Evolutionary conservation across 2,888 invertebrate species (phyloP).

Genomic region (Syrista parreyssii): DNA sequence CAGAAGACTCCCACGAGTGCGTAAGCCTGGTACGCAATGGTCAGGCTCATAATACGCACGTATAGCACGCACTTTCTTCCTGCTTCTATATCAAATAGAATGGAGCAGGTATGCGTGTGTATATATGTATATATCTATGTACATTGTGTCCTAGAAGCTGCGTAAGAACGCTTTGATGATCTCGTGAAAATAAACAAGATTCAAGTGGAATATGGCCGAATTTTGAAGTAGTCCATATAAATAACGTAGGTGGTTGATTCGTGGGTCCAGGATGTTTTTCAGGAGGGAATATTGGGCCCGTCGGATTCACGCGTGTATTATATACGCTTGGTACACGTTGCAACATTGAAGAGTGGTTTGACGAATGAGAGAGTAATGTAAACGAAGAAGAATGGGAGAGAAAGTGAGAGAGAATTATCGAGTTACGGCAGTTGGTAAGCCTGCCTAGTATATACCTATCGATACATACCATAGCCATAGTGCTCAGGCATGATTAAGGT

Average conservation of each 20-base stretch:
- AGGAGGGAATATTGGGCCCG: background rate
- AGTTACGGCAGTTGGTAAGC: background rate
- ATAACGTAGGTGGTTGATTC: background rate
- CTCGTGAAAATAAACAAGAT: background rate
- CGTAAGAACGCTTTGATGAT: background rate
- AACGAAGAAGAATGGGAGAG: background rate
- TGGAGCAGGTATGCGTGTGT: background rate
- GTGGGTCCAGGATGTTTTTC: background rate
- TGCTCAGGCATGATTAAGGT: slow-evolving; percentile 49
- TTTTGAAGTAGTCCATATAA: background rate
- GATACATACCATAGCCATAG: background rate
- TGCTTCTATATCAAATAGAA: background rate
- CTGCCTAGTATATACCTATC: background rate
- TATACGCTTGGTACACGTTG: background rate
- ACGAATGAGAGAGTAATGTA: background rate
- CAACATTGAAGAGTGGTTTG: background rate
- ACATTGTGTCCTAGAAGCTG: background rate
- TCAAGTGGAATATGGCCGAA: background rate
- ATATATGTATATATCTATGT: background rate
- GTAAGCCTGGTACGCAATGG: slow-evolving; percentile 38
- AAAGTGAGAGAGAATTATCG: background rate
- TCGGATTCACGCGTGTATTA: background rate
- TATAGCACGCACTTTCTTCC: background rate
- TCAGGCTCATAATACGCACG: slow-evolving; percentile 16
- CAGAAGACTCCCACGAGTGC: slow-evolving; percentile 44